Evolutionary conservation across 1,140 invertebrate genomes (phyloP), one percentile per base, ranked within the genome.

Genomic region (Zaprionus capensis): DNA sequence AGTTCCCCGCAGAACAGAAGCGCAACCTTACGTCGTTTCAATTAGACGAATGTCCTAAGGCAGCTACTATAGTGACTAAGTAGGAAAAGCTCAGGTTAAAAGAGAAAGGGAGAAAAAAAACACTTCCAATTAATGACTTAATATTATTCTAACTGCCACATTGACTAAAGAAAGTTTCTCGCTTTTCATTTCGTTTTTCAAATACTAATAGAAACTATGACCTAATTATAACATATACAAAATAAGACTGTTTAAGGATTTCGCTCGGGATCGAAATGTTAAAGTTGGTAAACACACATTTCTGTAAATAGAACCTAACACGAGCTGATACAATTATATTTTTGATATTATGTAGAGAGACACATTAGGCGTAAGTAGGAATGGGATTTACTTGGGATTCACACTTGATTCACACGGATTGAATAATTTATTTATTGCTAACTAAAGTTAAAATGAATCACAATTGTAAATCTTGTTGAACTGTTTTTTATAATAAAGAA

Each of bases 401-500:
- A 28, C 6, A 28, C 26, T 56, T 44, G 31, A 53, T 24, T 9
- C 2, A 6, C 36, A 36, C 9, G 9, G n/a, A 53, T 67, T 63
- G 2, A 20, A 31, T 57, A 38, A 57, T 28, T 70, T 63, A 57
- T 75, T 74, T 62, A 74, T 55, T 69, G 20, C 51, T 36, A 63
- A 6, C 17, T 11, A 34, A 62, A 6, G 12, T 20, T 53, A 41
- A 34, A 31, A 41, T n/a, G 17, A 31, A 63, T 41, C 22, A 38
- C 34, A 71, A 36, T 26, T 44, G 26, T 22, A 57, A 44, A 67
- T 49, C 26, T 58, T 71, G 38, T 70, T 63, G 28, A 20, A 31
- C 22, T 56, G 58, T 63, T 72, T 67, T 53, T 31, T 69, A 69
- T 69, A 46, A 74, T 51, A 62, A n/a, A 41, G 41, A 51, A 31